Base-by-base conservation (phyloP, 2,888 invertebrate species). In the Rutpela maculata region DNA sequence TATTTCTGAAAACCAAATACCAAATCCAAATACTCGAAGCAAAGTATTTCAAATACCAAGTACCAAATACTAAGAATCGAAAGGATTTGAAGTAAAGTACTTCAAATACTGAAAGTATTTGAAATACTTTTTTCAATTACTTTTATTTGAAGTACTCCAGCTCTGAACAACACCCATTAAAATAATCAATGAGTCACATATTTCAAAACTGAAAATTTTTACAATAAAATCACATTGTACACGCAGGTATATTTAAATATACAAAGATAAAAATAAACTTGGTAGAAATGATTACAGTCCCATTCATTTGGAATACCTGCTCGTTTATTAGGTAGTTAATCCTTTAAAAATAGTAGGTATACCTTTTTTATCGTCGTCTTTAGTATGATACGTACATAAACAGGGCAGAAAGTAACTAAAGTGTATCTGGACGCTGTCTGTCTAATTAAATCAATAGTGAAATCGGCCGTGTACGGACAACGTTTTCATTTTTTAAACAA, bases 381-480 rank as follows among this genome's bases (percentile, higher is more conserved):
- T 69, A 69, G 22, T 50, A 60, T 60, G 60, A 71, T 71, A 71
- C 70, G 31, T 59, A 59, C 59, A 50, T 62, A 55, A 72, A 72
- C 63, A 63, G 63, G 35, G 38, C 63, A 43, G 60, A 59, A 59
- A 56, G 12, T 43, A 38, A 60, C 60, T 43, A 62, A 70, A 63
- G 62, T 63, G 31, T 63, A 72, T 63, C 72, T 72, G 26, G 43
- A 70, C 43, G 71, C 80, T 83, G 84, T 84, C 84, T 69, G 71
- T 81, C 81, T 84, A 84, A 84, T 84, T 84, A 84, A 83, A 84
- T 83, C 83, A 81, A 83, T 82, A 81, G 80, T 81, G 82, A 83
- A 84, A 82, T 80, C 80, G 80, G 78, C 77, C 84, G 79, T 84
- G 81, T 83, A 75, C 50, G 69, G 76, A 82, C 80, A 80, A 75